These are phyloP conservation scores for Channa striata DNA, from an alignment of 2,797 vertebrate genomes.

Conservation along the genomic window DNA sequence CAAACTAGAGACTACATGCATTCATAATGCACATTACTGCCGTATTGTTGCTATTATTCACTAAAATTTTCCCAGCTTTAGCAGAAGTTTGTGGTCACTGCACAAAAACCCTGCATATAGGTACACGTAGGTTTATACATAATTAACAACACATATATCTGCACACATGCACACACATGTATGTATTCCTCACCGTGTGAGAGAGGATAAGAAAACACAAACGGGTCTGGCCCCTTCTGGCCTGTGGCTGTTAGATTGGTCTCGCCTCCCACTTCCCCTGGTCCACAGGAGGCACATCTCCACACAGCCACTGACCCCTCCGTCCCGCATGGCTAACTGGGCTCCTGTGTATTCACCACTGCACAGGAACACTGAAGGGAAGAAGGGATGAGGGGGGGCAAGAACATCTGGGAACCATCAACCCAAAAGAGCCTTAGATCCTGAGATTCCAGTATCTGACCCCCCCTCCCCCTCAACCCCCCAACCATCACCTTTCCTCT, in stretches of 20 bases:
- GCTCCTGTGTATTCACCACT: slow-evolving; percentile 79
- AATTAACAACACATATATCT: slow-evolving; percentile 14
- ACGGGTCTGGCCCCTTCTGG: slow-evolving; percentile 63
- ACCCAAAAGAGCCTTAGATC: slow-evolving; percentile 80
- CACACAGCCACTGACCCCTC: slow-evolving; percentile 76
- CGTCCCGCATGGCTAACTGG: slow-evolving; percentile 79
- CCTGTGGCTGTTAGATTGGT: slow-evolving; percentile 67
- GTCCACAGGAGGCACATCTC: slow-evolving; percentile 79
- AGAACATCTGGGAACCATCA: slow-evolving; percentile 88
- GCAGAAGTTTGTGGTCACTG: neutral
- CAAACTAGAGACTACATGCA: slow-evolving; percentile 2
- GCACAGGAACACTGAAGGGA: slow-evolving; percentile 67
- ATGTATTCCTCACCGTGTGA: slow-evolving; percentile 14
- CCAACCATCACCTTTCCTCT: slow-evolving; percentile 76
- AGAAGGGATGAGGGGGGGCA: slow-evolving; percentile 60
- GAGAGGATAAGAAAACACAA: slow-evolving; percentile 64
- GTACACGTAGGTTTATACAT: slow-evolving; percentile 1
- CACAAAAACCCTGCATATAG: too few species aligned
- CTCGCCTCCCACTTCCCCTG: slow-evolving; percentile 75
- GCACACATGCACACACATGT: slow-evolving; percentile 14
- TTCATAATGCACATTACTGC: neutral
- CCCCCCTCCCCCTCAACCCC: slow-evolving; percentile 62
- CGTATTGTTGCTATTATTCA: neutral
- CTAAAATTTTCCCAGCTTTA: neutral
- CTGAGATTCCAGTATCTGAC: slow-evolving; percentile 79